Base-by-base conservation (phyloP, 92 coral and sea anemone species). In the Diadumene lineata region DNA sequence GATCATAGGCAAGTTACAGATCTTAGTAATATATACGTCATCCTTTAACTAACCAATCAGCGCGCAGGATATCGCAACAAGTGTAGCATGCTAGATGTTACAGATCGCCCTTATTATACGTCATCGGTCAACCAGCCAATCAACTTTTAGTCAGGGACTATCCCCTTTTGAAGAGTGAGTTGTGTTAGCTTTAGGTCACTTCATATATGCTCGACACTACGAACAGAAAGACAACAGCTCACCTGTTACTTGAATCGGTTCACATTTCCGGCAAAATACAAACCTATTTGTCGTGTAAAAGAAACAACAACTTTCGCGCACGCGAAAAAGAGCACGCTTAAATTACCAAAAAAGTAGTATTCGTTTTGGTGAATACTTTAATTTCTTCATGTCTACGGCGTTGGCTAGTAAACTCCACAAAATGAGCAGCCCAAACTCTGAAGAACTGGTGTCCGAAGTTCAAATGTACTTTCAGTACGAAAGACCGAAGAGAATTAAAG, bases 401-500 rank as follows among this genome's bases (percentile, higher is more conserved):
- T 31, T 72, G 77, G 77, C 51, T 17, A 19, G 51, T 29, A 25
- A 72, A 31, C 34, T 53, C 66, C 77, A 50, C 11, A 17, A 27
- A 1, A 48, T 58, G 48, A 38, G 48, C 48, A 38, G n/a, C n/a
- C n/a, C 66, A 17, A 31, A 31, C 48, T 48, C 46, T 21, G 77
- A 72, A 2, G 33, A 56, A 43, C 43, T 33, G 11, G 26, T 68
- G 66, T 31, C 77, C 77, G 77, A 72, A 4, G 31, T 72, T 0
- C 53, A 72, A 21, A 72, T 72, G 11, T 72, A 72, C 33, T 78
- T 34, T 46, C n/a, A n/a, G n/a, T 78, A 78, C 68, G 82, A 78
- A 32, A 68, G 82, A 60, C 82, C 82, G 9, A 74, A 81, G 58
- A 46, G 89, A 68, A 31, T 85, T 1, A 58, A 67, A 21, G 60